phyloP scores from a whole-genome alignment of 2,888 invertebrate genomes.

The Tetramorium bicarinatum region DNA sequence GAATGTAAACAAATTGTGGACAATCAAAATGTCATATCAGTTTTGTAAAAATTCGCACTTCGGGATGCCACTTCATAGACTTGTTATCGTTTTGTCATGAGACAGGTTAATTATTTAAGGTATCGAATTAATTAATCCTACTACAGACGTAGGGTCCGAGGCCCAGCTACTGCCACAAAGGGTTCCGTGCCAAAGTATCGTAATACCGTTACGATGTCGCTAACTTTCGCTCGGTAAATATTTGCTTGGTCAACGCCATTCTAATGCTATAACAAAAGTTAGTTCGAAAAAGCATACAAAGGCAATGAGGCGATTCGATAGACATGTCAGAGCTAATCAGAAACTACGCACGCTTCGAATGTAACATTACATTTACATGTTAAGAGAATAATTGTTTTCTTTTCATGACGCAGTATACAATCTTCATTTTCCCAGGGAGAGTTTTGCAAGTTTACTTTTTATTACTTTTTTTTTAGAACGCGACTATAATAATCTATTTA shows the following conservation, averaged over 20 bases:
- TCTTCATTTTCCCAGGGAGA: not conserved
- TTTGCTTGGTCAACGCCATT: constrained; percentile 50
- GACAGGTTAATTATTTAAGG: constrained; percentile 50
- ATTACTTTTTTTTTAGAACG: not conserved
- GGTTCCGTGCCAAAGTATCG: constrained; percentile 34
- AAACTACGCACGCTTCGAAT: not conserved
- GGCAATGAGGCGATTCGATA: not conserved
- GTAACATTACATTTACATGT: not conserved
- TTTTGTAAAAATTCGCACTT: no score
- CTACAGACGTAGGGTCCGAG: constrained; percentile 22
- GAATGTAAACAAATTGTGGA: no score
- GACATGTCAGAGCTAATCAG: not conserved
- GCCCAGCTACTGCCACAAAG: constrained; percentile 36
- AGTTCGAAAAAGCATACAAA: constrained; percentile 20
- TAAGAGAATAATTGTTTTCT: not conserved
- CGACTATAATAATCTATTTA: not conserved
- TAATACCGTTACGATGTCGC: constrained; percentile 52
- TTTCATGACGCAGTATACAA: not conserved
- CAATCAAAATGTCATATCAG: no score
- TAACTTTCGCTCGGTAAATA: constrained; percentile 50
- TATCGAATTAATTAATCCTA: constrained; percentile 53
- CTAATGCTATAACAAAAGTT: constrained; percentile 43
- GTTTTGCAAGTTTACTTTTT: not conserved
- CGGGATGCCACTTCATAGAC: no score
- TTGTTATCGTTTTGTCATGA: constrained; percentile 1